These are phyloP conservation scores for Harpegnathos saltator DNA, from an alignment of 1,140 invertebrate species.

Conservation along the genomic window DNA sequence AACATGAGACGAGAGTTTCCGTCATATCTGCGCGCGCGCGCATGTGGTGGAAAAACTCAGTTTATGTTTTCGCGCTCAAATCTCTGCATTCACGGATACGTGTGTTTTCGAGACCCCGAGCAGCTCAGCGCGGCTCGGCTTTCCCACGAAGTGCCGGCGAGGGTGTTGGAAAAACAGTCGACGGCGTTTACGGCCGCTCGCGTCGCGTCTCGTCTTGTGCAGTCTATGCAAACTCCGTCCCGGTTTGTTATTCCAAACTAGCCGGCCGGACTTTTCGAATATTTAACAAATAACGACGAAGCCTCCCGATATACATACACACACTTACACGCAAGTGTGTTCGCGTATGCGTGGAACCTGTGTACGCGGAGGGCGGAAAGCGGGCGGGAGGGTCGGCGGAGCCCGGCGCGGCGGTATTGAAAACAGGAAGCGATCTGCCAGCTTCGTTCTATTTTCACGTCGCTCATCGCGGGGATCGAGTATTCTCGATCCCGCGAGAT, in stretches of 20 bases:
- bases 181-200: constrained; percentile 44
- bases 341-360: too few relatives aligned
- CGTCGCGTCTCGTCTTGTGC: constrained; percentile 29
- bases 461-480: constrained; percentile 46
- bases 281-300: constrained; percentile 73
- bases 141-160: constrained; percentile 38
- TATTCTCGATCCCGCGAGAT: constrained; percentile 26
- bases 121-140: constrained; percentile 37
- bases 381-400: too few relatives aligned
- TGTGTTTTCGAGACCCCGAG: constrained; percentile 20
- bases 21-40: too few relatives aligned
- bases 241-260: constrained; percentile 69
- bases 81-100: constrained; percentile 39
- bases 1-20: background rate
- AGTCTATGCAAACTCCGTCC: constrained; percentile 65
- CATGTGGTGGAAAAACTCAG: background rate
- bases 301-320: constrained; percentile 3
- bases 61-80: constrained; percentile 56
- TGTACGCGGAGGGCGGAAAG: too few relatives aligned
- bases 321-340: too few relatives aligned
- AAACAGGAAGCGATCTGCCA: constrained; percentile 70
- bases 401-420: background rate
- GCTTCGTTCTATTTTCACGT: constrained; percentile 64
- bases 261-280: constrained; percentile 57
- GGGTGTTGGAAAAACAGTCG: constrained; percentile 71